Percentiles rank a stretch among this genome's conserved stretches.
Evolutionary conservation across 2,113 vertebrate species (phyloP).

Genomic region (Chascanopsetta lugubris): DNA sequence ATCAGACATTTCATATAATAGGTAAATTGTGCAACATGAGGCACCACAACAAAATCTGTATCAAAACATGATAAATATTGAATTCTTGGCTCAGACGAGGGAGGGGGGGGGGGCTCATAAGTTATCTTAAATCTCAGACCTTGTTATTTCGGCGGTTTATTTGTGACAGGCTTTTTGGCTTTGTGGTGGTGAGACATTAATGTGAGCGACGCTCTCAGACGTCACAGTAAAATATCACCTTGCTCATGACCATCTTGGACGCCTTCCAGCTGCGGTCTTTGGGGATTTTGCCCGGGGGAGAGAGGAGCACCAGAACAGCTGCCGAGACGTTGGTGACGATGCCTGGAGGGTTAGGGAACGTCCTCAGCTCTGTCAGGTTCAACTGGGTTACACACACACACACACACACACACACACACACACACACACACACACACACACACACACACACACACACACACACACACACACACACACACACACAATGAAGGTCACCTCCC

Average conservation of each 20-base stretch:
- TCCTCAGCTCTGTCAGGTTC: conserved; percentile 82
- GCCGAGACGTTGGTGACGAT: conserved; percentile 73
- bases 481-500: conserved; percentile 31
- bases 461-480: conserved; percentile 9
- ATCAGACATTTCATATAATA: background rate
- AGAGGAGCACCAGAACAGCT: conserved; percentile 75
- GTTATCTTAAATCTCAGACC: conserved; percentile 13
- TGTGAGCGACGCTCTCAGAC: background rate
- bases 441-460: conserved; percentile 24
- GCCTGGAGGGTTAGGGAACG: conserved; percentile 77
- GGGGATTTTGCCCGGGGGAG: conserved; percentile 71
- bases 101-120: background rate
- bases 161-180: conserved; percentile 14
- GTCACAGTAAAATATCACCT: conserved; percentile 58
- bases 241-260: conserved; percentile 80
- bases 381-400: conserved; percentile 63
- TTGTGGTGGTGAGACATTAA: conserved; percentile 5
- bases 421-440: conserved; percentile 24
- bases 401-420: conserved; percentile 15
- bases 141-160: conserved; percentile 11
- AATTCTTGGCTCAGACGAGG: background rate
- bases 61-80: background rate
- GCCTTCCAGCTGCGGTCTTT: conserved; percentile 85
- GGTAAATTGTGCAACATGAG: background rate
- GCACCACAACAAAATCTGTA: background rate